These are phyloP conservation scores for Drosophila orosa DNA, from an alignment of 1,140 invertebrate genomes.

Conservation along the genomic window DNA sequence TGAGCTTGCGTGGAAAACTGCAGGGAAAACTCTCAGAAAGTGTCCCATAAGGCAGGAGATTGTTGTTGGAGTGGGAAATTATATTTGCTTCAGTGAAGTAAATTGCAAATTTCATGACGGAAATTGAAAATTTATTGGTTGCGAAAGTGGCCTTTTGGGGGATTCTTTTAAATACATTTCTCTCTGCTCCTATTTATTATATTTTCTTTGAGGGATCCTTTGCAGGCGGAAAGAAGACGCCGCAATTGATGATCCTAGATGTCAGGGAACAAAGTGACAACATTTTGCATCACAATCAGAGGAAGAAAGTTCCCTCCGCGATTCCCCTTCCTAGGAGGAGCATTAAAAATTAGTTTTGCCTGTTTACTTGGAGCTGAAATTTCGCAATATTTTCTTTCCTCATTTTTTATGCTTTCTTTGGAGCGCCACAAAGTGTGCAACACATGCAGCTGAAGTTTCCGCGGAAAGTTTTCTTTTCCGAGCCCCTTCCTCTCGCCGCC, in stretches of 20 bases:
- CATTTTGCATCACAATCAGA: constrained; percentile 56
- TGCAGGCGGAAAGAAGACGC: background rate
- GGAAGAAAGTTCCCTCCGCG: constrained; percentile 3
- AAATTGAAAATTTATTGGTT: constrained; percentile 71
- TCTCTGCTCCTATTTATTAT: background rate
- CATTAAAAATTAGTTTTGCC: constrained; percentile 69
- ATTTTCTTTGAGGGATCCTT: constrained; percentile 2
- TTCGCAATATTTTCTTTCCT: constrained; percentile 32
- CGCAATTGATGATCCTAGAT: constrained; percentile 46
- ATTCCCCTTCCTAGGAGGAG: background rate
- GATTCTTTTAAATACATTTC: background rate
- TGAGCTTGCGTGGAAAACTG: constrained; percentile 35
- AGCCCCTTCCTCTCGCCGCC: background rate
- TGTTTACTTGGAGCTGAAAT: constrained; percentile 51
- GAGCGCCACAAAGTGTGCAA: constrained; percentile 53
- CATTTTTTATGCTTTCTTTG: constrained; percentile 37
- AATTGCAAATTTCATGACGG: constrained; percentile 63
- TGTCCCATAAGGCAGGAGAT: constrained; percentile 23
- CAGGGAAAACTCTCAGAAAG: constrained; percentile 37
- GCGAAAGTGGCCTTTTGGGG: constrained; percentile 42
- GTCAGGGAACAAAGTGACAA: constrained; percentile 56
- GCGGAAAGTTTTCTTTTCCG: constrained; percentile 48
- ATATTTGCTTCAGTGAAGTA: constrained; percentile 53
- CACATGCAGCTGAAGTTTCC: constrained; percentile 70
- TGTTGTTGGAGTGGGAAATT: constrained; percentile 31